Evolutionary conservation across 2,888 invertebrate genomes (phyloP).

Genomic region (Unio delphinus): DNA sequence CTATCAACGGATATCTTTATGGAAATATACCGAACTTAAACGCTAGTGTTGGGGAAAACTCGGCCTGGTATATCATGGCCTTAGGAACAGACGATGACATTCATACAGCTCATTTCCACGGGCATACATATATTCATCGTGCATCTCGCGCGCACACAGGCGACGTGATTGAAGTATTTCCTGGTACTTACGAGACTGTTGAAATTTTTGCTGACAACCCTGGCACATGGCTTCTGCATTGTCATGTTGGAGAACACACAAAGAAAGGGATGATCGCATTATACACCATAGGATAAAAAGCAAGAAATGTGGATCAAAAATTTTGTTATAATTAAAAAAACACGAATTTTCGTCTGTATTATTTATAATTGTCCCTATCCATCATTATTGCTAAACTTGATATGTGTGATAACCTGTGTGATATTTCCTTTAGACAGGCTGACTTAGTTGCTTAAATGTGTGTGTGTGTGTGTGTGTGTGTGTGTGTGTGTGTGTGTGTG

Average conservation of each 20-base stretch:
- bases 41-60: constrained; percentile 32
- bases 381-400: too few species aligned
- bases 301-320: neutral
- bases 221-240: constrained; percentile 47
- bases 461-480: too few species aligned
- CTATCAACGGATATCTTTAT: constrained; percentile 47
- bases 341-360: too few species aligned
- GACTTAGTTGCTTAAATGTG: too few species aligned
- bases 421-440: too few species aligned
- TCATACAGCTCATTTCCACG: constrained; percentile 49
- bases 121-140: constrained; percentile 38
- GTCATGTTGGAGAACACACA: constrained; percentile 43
- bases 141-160: constrained; percentile 20
- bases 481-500: too few species aligned
- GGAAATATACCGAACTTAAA: constrained; percentile 41
- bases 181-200: constrained; percentile 37
- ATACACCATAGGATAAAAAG: constrained; percentile 26
- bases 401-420: too few species aligned
- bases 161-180: constrained; percentile 48
- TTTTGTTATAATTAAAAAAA: too few species aligned
- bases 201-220: constrained; percentile 47
- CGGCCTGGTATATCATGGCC: constrained; percentile 52
- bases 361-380: too few species aligned
- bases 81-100: constrained; percentile 41
- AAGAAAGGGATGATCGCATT: constrained; percentile 43